Percentiles rank a stretch among this genome's conserved stretches.
phyloP scores from a whole-genome alignment of 1,140 invertebrate genomes.

The Ceratoteleas bidentatus region DNA sequence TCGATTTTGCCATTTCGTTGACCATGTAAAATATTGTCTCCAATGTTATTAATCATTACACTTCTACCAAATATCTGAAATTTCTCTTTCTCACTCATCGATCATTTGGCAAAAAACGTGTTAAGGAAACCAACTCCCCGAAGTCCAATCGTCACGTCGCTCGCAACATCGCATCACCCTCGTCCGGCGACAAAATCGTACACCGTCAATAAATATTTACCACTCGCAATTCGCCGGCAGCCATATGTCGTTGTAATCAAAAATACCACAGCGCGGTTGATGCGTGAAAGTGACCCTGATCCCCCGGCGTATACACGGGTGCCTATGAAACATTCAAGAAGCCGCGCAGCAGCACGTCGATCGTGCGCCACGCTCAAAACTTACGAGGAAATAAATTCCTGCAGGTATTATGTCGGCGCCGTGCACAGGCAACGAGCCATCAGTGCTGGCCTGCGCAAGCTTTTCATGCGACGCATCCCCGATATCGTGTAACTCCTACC shows the following conservation, averaged over 20 bases:
- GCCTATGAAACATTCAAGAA: conserved; percentile 52
- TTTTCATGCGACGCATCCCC: conserved; percentile 39
- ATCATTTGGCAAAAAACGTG: too few relatives aligned
- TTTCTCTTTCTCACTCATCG: too few relatives aligned
- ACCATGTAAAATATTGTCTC: too few relatives aligned
- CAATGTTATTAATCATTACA: too few relatives aligned
- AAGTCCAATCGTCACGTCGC: too few relatives aligned
- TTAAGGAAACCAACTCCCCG: too few relatives aligned
- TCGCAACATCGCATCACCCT: too few relatives aligned
- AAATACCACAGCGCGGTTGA: conserved; percentile 30
- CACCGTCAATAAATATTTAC: conserved; percentile 25
- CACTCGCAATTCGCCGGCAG: conserved; percentile 3
- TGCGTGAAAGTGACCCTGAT: conserved; percentile 29
- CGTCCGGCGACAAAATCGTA: neutral
- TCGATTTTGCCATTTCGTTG: too few relatives aligned
- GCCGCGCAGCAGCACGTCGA: conserved; percentile 34
- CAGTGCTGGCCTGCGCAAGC: conserved; percentile 40
- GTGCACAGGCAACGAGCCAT: conserved; percentile 52
- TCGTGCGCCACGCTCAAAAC: conserved; percentile 47
- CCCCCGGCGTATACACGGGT: conserved; percentile 27
- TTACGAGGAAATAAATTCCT: conserved; percentile 64
- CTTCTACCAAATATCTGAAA: too few relatives aligned
- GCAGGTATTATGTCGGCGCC: conserved; percentile 47
- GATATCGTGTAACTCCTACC: conserved; percentile 47
- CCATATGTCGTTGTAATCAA: conserved; percentile 23